Conservation (phyloP, 2,888 invertebrate species). For the Apamea monoglypha region DNA sequence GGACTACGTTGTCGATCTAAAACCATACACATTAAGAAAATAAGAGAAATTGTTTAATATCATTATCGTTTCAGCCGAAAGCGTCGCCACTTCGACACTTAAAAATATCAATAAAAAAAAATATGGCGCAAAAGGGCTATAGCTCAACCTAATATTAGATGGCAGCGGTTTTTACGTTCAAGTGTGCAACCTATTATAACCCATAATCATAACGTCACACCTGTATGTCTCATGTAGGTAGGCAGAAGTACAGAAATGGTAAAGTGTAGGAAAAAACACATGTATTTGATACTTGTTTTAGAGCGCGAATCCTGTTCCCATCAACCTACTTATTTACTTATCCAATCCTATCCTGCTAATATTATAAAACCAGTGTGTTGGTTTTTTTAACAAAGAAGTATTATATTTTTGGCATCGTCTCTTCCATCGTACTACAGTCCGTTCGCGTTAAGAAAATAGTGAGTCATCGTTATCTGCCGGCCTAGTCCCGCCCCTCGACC, state of each 20-base stretch:
- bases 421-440: not conserved
- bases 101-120: too few species aligned
- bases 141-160: not conserved
- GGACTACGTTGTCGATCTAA: slow-evolving; percentile 92
- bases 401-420: not conserved
- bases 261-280: not conserved
- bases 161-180: not conserved
- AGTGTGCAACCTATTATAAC: too few species aligned
- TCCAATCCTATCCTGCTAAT: not conserved
- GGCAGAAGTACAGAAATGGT: not conserved
- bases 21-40: not conserved
- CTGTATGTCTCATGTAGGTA: not conserved
- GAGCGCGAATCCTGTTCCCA: not conserved
- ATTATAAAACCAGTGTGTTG: too few species aligned
- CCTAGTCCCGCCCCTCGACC: too few species aligned
- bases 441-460: too few species aligned
- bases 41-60: not conserved
- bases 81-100: not conserved
- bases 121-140: not conserved
- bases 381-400: too few species aligned
- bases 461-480: too few species aligned
- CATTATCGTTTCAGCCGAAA: not conserved
- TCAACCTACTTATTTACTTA: not conserved
- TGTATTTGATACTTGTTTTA: not conserved
- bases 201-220: too few species aligned